These are phyloP conservation scores for Okapia johnstoni DNA, from an alignment of 2,113 vertebrate genomes.

Conservation along the genomic window DNA sequence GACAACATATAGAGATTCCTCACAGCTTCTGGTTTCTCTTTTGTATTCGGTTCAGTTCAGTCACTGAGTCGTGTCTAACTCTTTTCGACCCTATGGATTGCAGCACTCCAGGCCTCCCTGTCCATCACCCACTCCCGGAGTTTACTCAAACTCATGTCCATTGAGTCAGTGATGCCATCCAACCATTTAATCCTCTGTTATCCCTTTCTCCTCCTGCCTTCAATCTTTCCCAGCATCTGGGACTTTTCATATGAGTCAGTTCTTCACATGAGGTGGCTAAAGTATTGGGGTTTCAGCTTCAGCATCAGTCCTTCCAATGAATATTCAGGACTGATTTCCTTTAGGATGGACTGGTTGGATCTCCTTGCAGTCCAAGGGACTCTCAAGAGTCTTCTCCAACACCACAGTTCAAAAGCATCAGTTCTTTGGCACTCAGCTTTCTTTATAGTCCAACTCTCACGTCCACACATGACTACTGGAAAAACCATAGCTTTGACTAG, in stretches of 20 bases:
- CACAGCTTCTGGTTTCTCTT: not conserved
- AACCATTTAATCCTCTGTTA: not conserved
- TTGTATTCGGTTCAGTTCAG: not conserved
- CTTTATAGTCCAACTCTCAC: not conserved
- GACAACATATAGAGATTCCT: not conserved
- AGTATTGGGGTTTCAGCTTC: not conserved
- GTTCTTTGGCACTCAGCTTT: rapidly evolving
- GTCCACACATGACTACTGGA: not conserved
- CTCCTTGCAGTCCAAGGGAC: not conserved
- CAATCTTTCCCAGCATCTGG: not conserved
- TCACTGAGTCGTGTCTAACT: not conserved
- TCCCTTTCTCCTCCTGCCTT: not conserved
- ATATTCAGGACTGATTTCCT: not conserved
- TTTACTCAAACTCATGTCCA: not conserved
- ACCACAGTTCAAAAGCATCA: not conserved
- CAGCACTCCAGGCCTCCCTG: not conserved
- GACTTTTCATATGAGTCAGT: not conserved
- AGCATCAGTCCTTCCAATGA: not conserved
- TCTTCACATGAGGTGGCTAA: not conserved
- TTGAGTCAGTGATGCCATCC: not conserved
- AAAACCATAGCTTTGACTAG: not conserved
- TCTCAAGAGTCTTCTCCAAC: not conserved
- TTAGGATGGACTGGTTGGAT: not conserved
- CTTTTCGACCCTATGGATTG: not conserved
- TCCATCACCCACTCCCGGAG: not conserved